Percentiles rank a stretch among this genome's conserved stretches.
Conservation (phyloP, 2,797 vertebrate genomes). For the Fundulus diaphanus region DNA sequence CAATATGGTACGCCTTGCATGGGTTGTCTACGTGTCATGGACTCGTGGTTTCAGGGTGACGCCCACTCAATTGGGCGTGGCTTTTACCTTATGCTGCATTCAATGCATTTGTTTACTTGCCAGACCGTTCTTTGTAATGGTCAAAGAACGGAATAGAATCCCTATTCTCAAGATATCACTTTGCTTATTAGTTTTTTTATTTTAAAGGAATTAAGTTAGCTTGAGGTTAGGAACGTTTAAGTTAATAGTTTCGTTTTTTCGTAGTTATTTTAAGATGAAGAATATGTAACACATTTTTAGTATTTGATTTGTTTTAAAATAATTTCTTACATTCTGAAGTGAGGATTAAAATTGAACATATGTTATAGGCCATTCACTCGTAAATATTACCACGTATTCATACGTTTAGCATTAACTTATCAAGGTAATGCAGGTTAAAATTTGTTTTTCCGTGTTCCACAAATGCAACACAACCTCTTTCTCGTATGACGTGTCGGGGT, state of each 20-base stretch:
- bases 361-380: background rate
- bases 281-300: background rate
- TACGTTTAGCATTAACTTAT: background rate
- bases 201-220: background rate
- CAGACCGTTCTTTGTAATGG: too few species aligned
- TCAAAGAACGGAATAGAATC: too few species aligned
- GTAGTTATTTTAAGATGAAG: background rate
- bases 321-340: background rate
- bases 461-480: background rate
- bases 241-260: background rate
- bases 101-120: background rate
- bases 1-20: background rate
- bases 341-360: background rate
- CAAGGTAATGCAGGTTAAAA: background rate
- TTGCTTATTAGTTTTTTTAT: too few species aligned
- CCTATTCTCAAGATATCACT: background rate
- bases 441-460: background rate
- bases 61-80: background rate
- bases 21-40: slow-evolving; percentile 9
- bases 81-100: background rate
- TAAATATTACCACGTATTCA: background rate
- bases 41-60: background rate
- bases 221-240: background rate
- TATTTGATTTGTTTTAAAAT: background rate
- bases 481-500: rapidly evolving